Conservation (phyloP, 2,113 vertebrate genomes). For the Macroglossus sobrinus region DNA sequence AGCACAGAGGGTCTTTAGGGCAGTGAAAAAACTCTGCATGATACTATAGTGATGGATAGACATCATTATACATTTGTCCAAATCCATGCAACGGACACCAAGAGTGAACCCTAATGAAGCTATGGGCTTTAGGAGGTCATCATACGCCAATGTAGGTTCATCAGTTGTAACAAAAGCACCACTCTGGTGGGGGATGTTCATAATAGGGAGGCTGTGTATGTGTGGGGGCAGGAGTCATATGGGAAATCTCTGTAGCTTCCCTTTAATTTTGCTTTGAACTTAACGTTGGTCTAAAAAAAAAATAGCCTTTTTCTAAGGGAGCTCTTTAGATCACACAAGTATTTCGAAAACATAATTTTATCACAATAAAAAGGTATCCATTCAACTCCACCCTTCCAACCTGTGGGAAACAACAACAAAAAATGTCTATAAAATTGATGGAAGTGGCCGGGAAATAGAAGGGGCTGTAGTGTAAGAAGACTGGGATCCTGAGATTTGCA, state of each 20-base stretch:
- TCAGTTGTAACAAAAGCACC: rapidly evolving
- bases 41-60: background rate
- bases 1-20: background rate
- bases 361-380: background rate
- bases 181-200: background rate
- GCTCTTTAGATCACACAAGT: background rate
- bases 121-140: background rate
- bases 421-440: background rate
- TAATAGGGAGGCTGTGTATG: background rate
- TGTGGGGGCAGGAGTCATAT: rapidly evolving
- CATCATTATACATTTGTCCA: background rate
- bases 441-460: background rate
- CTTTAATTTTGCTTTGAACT: background rate
- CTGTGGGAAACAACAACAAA: background rate
- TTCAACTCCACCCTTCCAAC: rapidly evolving
- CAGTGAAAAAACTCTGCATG: background rate
- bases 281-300: background rate
- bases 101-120: background rate
- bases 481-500: background rate
- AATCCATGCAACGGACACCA: background rate
- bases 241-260: background rate
- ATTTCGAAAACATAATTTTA: background rate
- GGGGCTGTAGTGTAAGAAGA: background rate
- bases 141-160: background rate
- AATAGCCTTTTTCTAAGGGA: background rate